Evolutionary conservation across 2,888 invertebrate genomes (phyloP).

Genomic region (Pachycephus smyrnensis): DNA sequence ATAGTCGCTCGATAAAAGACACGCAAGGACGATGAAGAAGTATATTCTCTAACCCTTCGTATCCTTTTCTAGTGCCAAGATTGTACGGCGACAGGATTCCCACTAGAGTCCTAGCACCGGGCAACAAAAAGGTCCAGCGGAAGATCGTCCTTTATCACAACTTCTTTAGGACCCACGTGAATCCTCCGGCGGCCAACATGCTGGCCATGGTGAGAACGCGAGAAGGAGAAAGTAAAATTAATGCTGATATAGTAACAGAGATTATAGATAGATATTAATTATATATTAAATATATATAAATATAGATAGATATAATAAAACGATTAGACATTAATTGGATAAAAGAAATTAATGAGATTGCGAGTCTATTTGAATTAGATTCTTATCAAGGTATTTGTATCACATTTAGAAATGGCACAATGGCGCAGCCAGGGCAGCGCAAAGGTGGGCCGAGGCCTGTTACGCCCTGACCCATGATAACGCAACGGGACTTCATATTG

Average conservation of each 20-base stretch:
- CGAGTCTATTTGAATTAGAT: not conserved
- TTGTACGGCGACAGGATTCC: constrained; percentile 72
- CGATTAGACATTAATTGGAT: not conserved
- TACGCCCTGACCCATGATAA: constrained; percentile 78
- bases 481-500: constrained; percentile 74
- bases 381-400: not conserved
- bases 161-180: constrained; percentile 79
- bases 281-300: too few relatives aligned
- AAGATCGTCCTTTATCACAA: constrained; percentile 84
- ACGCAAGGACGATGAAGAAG: not conserved
- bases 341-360: not conserved
- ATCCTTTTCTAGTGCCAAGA: constrained; percentile 69
- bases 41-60: not conserved
- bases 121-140: constrained; percentile 73
- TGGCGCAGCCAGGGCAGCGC: constrained; percentile 78
- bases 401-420: constrained; percentile 77
- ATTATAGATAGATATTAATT: not conserved
- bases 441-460: constrained; percentile 81
- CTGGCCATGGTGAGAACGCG: constrained; percentile 76
- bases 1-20: constrained; percentile 19
- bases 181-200: constrained; percentile 85
- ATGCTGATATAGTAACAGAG: not conserved
- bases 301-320: not conserved
- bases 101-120: constrained; percentile 70
- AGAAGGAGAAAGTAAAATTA: not conserved